Percentiles rank a stretch among this genome's conserved stretches.
Evolutionary conservation across 2,113 vertebrate species (phyloP).

Genomic region (Coptodon rendalli): DNA sequence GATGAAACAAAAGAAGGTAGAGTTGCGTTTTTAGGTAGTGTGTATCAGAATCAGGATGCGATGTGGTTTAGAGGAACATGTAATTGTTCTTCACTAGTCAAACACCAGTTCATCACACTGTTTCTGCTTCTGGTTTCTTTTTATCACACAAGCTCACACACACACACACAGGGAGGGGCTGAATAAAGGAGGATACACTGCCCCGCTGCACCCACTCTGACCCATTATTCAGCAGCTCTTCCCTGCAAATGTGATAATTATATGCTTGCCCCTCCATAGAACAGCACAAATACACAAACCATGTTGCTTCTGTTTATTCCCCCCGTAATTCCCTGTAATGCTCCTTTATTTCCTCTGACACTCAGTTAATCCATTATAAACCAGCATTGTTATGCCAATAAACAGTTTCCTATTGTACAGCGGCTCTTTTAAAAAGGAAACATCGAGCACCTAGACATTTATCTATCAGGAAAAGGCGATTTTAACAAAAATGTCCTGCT

Average conservation of each 20-base stretch:
- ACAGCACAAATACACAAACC: conserved; percentile 65
- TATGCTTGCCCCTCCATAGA: conserved; percentile 56
- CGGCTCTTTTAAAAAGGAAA: neutral
- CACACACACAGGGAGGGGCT: conserved; percentile 14
- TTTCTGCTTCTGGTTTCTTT: neutral
- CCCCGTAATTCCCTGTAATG: conserved; percentile 26
- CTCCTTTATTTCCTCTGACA: conserved; percentile 53
- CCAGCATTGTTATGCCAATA: conserved; percentile 25
- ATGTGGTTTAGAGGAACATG: neutral
- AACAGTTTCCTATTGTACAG: conserved; percentile 13
- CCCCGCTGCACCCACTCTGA: conserved; percentile 48
- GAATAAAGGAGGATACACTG: conserved; percentile 23
- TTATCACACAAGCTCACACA: neutral
- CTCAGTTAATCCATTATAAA: conserved; percentile 45
- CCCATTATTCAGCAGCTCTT: conserved; percentile 71
- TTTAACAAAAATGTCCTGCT: neutral
- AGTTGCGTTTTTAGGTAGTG: neutral
- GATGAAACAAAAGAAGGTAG: neutral
- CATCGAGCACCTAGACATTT: neutral
- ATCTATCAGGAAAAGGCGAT: neutral
- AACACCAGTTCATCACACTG: neutral
- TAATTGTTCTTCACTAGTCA: neutral
- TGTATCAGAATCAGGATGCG: neutral
- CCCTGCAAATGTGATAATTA: conserved; percentile 80
- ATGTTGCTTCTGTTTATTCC: conserved; percentile 60